Percentiles rank a stretch among this genome's conserved stretches.
phyloP scores from a whole-genome alignment of 37 sponge, comb jelly and placozoan species.

The Geodia barretti region DNA sequence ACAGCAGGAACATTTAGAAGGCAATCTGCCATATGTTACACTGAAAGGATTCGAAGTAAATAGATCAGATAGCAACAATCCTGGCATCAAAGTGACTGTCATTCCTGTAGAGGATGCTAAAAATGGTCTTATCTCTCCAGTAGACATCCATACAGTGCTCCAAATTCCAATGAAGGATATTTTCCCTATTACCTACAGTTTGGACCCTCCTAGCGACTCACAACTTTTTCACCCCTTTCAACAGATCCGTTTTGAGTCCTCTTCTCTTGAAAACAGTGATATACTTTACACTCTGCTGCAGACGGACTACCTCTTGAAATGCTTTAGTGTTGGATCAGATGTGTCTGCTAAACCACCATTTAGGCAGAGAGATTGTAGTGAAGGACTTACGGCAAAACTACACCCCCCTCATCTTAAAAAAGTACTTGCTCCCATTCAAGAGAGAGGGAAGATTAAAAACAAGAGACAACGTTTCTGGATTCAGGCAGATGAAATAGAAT shows the following conservation, averaged over 20 bases:
- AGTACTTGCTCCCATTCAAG: constrained; percentile 42
- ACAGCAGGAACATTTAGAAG: constrained; percentile 30
- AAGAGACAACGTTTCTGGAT: constrained; percentile 62
- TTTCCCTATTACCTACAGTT: constrained; percentile 47
- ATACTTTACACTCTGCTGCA: constrained; percentile 68
- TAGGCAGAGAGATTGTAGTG: constrained; percentile 41
- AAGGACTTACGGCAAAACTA: constrained; percentile 44
- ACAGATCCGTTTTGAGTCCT: constrained; percentile 45
- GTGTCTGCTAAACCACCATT: constrained; percentile 72
- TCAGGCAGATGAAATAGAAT: constrained; percentile 66
- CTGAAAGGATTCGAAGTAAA: constrained; percentile 52
- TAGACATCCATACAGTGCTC: constrained; percentile 50
- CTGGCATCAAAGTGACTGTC: constrained; percentile 38
- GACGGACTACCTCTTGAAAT: constrained; percentile 71
- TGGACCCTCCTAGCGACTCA: constrained; percentile 57
- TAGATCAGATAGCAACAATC: constrained; percentile 19
- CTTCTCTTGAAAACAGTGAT: constrained; percentile 17
- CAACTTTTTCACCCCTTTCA: constrained; percentile 76
- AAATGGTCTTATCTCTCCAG: constrained; percentile 46
- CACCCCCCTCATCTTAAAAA: constrained; percentile 48
- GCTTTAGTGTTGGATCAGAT: constrained; percentile 75
- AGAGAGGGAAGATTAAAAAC: constrained; percentile 20
- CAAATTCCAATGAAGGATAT: constrained; percentile 20
- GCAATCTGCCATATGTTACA: constrained; percentile 21
- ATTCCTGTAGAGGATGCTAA: constrained; percentile 12